A percentile compares a stretch with the other conserved stretches of the same genome.
phyloP scores from a whole-genome alignment of 2,113 vertebrate species.

The Rhinoptilus africanus region DNA sequence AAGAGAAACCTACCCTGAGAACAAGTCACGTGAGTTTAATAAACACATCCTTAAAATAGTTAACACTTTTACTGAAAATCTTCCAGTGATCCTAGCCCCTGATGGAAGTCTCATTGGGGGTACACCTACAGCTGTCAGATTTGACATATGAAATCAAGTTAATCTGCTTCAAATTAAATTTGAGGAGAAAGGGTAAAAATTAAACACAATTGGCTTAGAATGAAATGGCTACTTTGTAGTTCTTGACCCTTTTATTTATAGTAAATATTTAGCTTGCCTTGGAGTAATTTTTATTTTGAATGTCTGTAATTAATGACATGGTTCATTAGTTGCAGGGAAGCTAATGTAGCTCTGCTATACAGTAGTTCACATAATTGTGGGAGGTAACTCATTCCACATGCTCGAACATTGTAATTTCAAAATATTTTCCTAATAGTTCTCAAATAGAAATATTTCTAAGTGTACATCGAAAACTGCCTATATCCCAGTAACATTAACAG shows the following conservation, averaged over 20 bases:
- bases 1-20: not conserved
- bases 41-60: not conserved
- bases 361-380: constrained; percentile 65
- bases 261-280: constrained; percentile 68
- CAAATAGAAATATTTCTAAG: constrained; percentile 60
- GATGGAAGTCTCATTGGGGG: not conserved
- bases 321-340: constrained; percentile 71
- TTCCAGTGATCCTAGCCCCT: not conserved
- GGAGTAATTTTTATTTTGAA: constrained; percentile 70
- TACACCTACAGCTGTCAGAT: constrained; percentile 21
- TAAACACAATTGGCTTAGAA: constrained; percentile 58
- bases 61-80: not conserved
- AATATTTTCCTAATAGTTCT: constrained; percentile 64
- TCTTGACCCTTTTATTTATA: constrained; percentile 71
- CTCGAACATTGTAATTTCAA: constrained; percentile 47
- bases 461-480: constrained; percentile 44
- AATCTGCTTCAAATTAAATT: constrained; percentile 61
- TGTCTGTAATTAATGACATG: constrained; percentile 79
- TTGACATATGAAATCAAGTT: constrained; percentile 56
- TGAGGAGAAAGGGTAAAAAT: constrained; percentile 37
- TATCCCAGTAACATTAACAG: constrained; percentile 40
- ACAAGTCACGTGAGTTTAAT: not conserved
- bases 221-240: constrained; percentile 60
- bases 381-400: constrained; percentile 75
- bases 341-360: constrained; percentile 49